Percentiles rank a stretch among this genome's conserved stretches.
Evolutionary conservation across 2,797 vertebrate genomes (phyloP).

Genomic region (Parotocinclus haroldoi): DNA sequence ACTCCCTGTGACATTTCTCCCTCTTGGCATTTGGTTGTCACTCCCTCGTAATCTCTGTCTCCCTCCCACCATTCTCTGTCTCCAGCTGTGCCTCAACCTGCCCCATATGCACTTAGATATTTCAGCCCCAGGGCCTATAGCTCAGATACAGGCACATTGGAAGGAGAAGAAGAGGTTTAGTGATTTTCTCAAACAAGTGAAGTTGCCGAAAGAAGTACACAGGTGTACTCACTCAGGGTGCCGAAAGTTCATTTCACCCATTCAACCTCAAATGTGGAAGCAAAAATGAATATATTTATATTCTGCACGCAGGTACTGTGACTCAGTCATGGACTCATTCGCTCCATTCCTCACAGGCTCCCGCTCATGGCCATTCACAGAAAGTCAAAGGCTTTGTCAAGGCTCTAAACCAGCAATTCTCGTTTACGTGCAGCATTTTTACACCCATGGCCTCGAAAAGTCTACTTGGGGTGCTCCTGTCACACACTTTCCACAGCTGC

Average conservation of each 20-base stretch:
- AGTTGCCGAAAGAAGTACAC: conserved; percentile 39
- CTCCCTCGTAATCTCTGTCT: conserved; percentile 59
- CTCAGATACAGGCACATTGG: conserved; percentile 50
- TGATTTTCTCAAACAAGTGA: conserved; percentile 48
- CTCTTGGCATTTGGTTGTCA: conserved; percentile 62
- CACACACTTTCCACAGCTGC: conserved; percentile 5
- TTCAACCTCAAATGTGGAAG: conserved; percentile 18
- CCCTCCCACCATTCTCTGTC: conserved; percentile 64
- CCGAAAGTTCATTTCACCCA: conserved; percentile 43
- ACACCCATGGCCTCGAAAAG: not conserved
- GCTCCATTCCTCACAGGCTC: conserved; percentile 40
- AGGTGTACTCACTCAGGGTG: conserved; percentile 20
- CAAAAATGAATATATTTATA: conserved; percentile 2
- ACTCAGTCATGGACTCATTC: conserved; percentile 32
- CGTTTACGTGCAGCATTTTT: conserved; percentile 33
- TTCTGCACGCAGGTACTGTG: not conserved
- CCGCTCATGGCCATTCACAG: conserved; percentile 21
- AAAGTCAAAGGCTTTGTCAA: conserved; percentile 18
- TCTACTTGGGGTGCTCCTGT: conserved; percentile 17
- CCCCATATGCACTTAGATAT: conserved; percentile 68
- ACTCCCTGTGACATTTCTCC: conserved; percentile 55
- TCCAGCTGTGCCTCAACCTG: conserved; percentile 69
- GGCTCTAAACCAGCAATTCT: conserved; percentile 41
- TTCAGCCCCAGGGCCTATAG: conserved; percentile 63
- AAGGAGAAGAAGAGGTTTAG: conserved; percentile 38